Base-by-base conservation (phyloP, 2,888 invertebrate species). In the Lasius platythorax region DNA sequence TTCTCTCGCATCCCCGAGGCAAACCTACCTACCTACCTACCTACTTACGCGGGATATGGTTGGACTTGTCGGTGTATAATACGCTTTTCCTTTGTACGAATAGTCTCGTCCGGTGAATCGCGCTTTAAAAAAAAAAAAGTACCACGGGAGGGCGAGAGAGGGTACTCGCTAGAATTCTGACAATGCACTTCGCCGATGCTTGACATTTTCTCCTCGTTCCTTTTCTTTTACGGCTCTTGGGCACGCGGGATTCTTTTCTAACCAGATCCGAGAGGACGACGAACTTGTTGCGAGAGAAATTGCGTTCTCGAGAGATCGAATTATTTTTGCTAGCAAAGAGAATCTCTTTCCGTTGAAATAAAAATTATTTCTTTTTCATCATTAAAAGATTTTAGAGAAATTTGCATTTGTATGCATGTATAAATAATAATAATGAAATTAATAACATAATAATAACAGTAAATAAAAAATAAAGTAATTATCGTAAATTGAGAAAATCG, bases 181-280 rank as follows among this genome's bases (percentile, higher is more conserved):
- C 70, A 79, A 79, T 79, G 79, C 72, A 70, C 70, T 79, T 79
- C 70, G 61, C 79, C 79, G 79, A 79, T 79, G 79, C 79, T 79
- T 79, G 79, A 79, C 33, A 70, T 63, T 79, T 79, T 70, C 61
- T 46, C n/a, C 56, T 46, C 46, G 30, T 43, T 61, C 4, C 46
- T 8, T 70, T 46, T 61, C 79, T 46, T 46, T 70, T 61, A 61
- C 58, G 76, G 78, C 76, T 66, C 78, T 67, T 46, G 76, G 67
- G 70, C 50, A 83, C 68, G 78, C 68, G 46, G 68, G 46, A 46
- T 68, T 50, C 43, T 63, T 33, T 46, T 33, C n/a, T n/a, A 70
- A 61, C 73, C 64, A 40, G 33, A 28, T 40, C 63, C 58, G 64
- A 40, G 70, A 67, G 76, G 40, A 9, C 76, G 66, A 68, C 79